A percentile compares a stretch with the other conserved stretches of the same genome.
These are phyloP conservation scores for Drosophila leonis DNA, from an alignment of 2,888 invertebrate genomes.

Conservation along the genomic window DNA sequence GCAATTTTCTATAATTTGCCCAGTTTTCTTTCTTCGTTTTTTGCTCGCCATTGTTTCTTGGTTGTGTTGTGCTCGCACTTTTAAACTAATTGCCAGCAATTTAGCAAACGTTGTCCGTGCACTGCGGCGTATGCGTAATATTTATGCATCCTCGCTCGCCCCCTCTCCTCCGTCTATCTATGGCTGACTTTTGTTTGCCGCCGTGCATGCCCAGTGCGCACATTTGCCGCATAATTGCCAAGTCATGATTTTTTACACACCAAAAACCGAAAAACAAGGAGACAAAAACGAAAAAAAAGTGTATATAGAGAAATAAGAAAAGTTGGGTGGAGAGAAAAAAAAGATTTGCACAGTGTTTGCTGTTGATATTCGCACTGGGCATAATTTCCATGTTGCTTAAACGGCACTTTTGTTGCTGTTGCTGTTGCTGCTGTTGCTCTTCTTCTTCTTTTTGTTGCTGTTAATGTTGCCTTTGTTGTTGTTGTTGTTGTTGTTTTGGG, in stretches of 20 bases:
- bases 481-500: conserved; percentile 27
- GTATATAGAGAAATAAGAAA: conserved; percentile 15
- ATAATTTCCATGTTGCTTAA: conserved; percentile 81
- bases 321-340: conserved; percentile 19
- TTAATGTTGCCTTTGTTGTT: not conserved
- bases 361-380: conserved; percentile 80
- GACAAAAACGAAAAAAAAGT: conserved; percentile 13
- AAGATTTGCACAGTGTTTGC: conserved; percentile 43
- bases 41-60: conserved; percentile 7
- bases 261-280: conserved; percentile 47
- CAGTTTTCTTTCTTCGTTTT: not conserved
- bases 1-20: conserved; percentile 57
- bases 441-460: not conserved
- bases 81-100: conserved; percentile 77
- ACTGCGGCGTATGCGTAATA: conserved; percentile 75
- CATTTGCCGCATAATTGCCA: conserved; percentile 80
- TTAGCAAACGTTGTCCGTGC: conserved; percentile 71
- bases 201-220: conserved; percentile 68
- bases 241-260: conserved; percentile 76
- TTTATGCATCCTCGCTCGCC: conserved; percentile 41
- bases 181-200: conserved; percentile 52
- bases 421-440: not conserved
- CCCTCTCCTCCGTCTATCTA: conserved; percentile 1
- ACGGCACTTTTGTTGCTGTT: conserved; percentile 65
- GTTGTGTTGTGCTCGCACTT: conserved; percentile 61